phyloP scores from a whole-genome alignment of 2,113 vertebrate genomes.

The Dipodomys ordii region DNA sequence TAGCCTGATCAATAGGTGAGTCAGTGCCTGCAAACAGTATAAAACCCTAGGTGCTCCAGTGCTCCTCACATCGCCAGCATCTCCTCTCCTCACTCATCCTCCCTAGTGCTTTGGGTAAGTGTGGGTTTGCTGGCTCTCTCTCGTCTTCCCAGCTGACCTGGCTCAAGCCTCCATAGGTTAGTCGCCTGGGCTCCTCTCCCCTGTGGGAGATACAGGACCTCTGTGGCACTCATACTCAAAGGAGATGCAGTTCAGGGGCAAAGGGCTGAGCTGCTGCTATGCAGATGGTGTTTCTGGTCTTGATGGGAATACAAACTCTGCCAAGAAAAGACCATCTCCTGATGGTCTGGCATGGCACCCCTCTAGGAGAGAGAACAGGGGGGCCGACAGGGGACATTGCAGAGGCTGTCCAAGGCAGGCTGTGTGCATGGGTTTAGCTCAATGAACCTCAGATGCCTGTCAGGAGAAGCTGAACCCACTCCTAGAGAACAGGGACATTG shows the following conservation, averaged over 20 bases:
- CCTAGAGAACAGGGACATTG: background rate
- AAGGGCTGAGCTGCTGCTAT: background rate
- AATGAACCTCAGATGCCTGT: background rate
- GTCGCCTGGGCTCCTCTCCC: background rate
- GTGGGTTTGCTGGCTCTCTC: constrained; percentile 25
- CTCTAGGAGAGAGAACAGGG: background rate
- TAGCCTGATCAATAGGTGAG: constrained; percentile 71
- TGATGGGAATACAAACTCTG: background rate
- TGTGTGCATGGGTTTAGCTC: background rate
- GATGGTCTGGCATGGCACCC: background rate
- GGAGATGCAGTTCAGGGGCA: background rate
- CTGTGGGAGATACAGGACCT: background rate
- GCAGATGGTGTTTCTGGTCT: background rate
- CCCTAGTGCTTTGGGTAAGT: constrained; percentile 77
- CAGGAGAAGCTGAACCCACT: background rate
- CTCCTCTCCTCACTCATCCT: constrained; percentile 71
- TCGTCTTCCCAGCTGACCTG: background rate
- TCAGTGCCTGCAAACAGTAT: constrained; percentile 64
- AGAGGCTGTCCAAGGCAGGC: background rate
- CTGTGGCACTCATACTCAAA: background rate
- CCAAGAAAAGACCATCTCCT: background rate
- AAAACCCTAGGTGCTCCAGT: constrained; percentile 50
- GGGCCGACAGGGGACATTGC: background rate
- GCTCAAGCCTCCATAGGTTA: background rate
- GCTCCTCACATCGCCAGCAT: constrained; percentile 70